Conservation (phyloP, 37 sponge, comb jelly and placozoan genomes). For the Chondrosia reniformis region DNA sequence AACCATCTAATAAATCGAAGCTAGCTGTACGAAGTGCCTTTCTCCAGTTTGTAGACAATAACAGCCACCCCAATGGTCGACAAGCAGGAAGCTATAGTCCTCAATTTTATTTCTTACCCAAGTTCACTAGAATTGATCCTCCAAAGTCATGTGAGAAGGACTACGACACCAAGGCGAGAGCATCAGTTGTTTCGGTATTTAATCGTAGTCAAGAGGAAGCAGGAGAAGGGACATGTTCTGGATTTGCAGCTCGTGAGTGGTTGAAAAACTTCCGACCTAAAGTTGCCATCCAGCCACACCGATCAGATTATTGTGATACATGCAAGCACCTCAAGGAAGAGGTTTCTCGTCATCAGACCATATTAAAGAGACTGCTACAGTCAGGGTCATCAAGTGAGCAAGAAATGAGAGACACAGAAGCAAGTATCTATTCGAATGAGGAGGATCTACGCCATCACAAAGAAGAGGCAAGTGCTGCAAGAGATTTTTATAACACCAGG, state of each 20-base stretch:
- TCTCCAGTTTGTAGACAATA: slow-evolving; percentile 44
- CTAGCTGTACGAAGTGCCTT: slow-evolving; percentile 17
- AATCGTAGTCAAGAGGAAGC: slow-evolving; percentile 37
- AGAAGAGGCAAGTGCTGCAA: neutral
- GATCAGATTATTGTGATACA: slow-evolving; percentile 46
- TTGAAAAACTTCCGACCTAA: slow-evolving; percentile 31
- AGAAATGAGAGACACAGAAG: neutral
- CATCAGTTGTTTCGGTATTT: slow-evolving; percentile 33
- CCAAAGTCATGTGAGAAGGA: slow-evolving; percentile 4
- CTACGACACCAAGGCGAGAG: neutral
- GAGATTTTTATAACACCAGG: slow-evolving; percentile 11
- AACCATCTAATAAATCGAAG: slow-evolving; percentile 15
- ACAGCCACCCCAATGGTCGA: slow-evolving; percentile 41
- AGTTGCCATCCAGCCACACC: slow-evolving; percentile 7
- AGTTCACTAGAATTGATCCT: neutral
- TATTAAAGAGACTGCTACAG: slow-evolving; percentile 20
- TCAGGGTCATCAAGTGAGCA: slow-evolving; percentile 21
- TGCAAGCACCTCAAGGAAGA: slow-evolving; percentile 24
- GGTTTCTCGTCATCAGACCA: slow-evolving; percentile 8
- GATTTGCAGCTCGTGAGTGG: slow-evolving; percentile 31
- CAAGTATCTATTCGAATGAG: neutral
- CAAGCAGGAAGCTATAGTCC: slow-evolving; percentile 33
- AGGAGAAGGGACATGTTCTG: slow-evolving; percentile 1
- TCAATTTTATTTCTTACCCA: slow-evolving; percentile 24
- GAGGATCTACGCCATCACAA: slow-evolving; percentile 21